Evolutionary conservation across 2,797 vertebrate species (phyloP).

Genomic region (Miichthys miiuy): DNA sequence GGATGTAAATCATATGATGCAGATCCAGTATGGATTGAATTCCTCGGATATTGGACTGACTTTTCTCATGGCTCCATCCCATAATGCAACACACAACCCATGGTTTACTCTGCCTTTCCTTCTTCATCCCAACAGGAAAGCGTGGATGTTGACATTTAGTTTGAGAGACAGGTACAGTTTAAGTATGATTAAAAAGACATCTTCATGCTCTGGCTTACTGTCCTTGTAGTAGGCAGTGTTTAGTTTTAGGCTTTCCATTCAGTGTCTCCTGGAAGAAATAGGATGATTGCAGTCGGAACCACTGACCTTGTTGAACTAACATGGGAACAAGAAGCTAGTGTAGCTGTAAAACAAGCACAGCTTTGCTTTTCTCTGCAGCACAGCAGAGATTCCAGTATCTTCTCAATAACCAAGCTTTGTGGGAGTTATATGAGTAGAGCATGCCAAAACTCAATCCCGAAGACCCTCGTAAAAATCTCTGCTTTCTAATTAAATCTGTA

Average conservation of each 20-base stretch:
- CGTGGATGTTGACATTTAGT: slow-evolving; percentile 30
- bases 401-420: slow-evolving; percentile 27
- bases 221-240: slow-evolving; percentile 25
- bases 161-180: slow-evolving; percentile 25
- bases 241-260: slow-evolving; percentile 37
- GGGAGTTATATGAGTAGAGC: slow-evolving; percentile 19
- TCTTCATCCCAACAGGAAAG: slow-evolving; percentile 36
- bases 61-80: slow-evolving; percentile 4
- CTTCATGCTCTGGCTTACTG: slow-evolving; percentile 11
- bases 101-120: slow-evolving; percentile 8
- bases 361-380: slow-evolving; percentile 24
- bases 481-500: slow-evolving; percentile 63
- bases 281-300: slow-evolving; percentile 43
- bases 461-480: slow-evolving; percentile 44
- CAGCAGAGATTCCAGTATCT: slow-evolving; percentile 34
- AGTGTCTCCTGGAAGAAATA: slow-evolving; percentile 44
- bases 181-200: slow-evolving; percentile 28
- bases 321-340: slow-evolving; percentile 52
- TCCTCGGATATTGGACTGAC: background rate
- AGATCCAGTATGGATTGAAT: background rate
- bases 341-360: slow-evolving; percentile 29
- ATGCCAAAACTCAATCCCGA: slow-evolving; percentile 37
- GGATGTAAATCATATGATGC: background rate
- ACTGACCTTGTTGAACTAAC: slow-evolving; percentile 47
- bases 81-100: slow-evolving; percentile 24